phyloP scores from a whole-genome alignment of 2,113 vertebrate species.

The Hippopotamus amphibius region DNA sequence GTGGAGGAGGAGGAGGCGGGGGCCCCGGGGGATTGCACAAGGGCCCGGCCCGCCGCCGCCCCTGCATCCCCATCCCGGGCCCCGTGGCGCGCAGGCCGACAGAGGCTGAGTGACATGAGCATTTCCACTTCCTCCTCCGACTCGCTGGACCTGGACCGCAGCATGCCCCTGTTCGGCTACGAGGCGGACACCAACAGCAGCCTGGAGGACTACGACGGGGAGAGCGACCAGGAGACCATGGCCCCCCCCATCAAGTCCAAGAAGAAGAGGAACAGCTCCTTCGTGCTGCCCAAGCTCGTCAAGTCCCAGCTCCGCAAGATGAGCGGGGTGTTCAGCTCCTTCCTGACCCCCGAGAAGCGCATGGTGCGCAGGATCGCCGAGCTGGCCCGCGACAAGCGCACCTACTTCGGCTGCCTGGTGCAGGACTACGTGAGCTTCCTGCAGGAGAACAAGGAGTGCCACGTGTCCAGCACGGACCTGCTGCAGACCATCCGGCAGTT shows the following conservation, averaged over 20 bases:
- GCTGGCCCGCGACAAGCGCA: conserved; percentile 93
- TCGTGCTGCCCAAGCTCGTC: conserved; percentile 92
- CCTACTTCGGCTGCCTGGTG: conserved; percentile 96
- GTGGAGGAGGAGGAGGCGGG: background rate
- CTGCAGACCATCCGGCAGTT: conserved; percentile 97
- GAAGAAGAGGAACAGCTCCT: conserved; percentile 88
- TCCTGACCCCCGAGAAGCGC: conserved; percentile 95
- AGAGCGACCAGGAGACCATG: conserved; percentile 93
- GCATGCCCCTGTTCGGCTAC: conserved; percentile 89
- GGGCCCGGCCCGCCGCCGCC: conserved; percentile 41
- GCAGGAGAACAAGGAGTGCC: conserved; percentile 96
- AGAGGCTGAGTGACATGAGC: conserved; percentile 95
- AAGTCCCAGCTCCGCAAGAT: conserved; percentile 95
- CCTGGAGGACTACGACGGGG: conserved; percentile 94
- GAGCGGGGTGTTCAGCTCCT: conserved; percentile 94
- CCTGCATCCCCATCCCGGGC: conserved; percentile 86
- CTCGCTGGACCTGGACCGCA: conserved; percentile 92
- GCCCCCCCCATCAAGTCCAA: conserved; percentile 91
- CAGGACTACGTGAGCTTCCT: conserved; percentile 97
- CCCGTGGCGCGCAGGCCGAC: conserved; percentile 85
- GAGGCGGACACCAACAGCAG: conserved; percentile 92
- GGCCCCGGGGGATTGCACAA: conserved; percentile 73
- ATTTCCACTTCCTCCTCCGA: conserved; percentile 96
- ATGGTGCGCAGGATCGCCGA: conserved; percentile 92
- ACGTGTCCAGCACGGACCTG: conserved; percentile 94